Conservation (phyloP, 2,888 invertebrate species). For the Odontomyia ornata region DNA sequence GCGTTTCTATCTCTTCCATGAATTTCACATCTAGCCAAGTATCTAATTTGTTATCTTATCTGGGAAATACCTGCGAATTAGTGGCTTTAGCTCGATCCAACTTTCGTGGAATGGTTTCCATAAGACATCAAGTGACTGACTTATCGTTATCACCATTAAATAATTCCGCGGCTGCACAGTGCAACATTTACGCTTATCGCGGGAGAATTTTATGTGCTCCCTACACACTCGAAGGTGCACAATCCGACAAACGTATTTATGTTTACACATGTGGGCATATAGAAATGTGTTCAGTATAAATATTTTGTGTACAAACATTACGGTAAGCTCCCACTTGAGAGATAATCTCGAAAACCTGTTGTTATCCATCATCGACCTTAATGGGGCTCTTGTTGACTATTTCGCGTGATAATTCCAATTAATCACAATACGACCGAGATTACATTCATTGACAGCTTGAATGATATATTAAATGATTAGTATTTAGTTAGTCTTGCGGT, state of each 20-base stretch:
- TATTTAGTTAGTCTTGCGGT: neutral
- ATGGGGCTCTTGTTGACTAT: conserved; percentile 41
- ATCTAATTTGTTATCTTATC: conserved; percentile 15
- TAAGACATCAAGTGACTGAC: too few relatives aligned
- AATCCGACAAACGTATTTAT: neutral
- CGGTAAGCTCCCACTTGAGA: conserved; percentile 40
- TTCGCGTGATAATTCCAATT: conserved; percentile 43
- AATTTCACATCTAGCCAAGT: too few relatives aligned
- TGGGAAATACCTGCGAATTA: neutral
- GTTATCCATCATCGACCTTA: conserved; percentile 43
- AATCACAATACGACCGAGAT: conserved; percentile 44
- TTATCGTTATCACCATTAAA: neutral
- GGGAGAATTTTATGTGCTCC: neutral
- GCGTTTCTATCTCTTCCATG: too few relatives aligned
- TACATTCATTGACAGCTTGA: conserved; percentile 31
- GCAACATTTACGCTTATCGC: neutral
- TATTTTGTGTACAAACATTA: conserved; percentile 10
- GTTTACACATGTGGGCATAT: neutral
- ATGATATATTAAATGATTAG: conserved; percentile 33
- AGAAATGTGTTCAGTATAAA: neutral
- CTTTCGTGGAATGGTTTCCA: neutral
- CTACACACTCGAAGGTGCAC: neutral
- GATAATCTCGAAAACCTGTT: conserved; percentile 33
- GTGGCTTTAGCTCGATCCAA: neutral
- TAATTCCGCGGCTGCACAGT: too few relatives aligned